A percentile compares a stretch with the other conserved stretches of the same genome.
Conservation (phyloP, 2,888 invertebrate species). For the Sarcophaga caerulescens region DNA sequence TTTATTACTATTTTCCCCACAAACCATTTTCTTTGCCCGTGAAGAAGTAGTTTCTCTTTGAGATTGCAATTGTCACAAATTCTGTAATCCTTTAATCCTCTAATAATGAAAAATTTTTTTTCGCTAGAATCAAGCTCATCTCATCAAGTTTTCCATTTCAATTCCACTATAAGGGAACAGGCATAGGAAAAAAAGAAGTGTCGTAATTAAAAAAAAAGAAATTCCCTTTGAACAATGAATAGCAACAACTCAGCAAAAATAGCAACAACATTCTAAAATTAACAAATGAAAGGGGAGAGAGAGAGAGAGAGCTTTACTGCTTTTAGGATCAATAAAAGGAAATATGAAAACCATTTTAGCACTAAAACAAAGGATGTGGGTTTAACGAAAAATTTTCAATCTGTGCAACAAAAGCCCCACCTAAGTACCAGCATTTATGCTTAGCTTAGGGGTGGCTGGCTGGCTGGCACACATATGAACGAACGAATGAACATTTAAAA, state of each 20-base stretch:
- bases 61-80: constrained; percentile 18
- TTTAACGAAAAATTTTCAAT: background rate
- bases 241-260: background rate
- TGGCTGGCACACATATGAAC: background rate
- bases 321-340: constrained; percentile 8
- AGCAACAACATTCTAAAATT: constrained; percentile 26
- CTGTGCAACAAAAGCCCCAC: background rate
- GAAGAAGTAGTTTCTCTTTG: background rate
- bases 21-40: too few species aligned
- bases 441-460: background rate
- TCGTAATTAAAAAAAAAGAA: background rate
- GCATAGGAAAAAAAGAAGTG: background rate
- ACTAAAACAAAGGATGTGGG: constrained; percentile 12
- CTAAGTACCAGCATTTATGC: background rate
- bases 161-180: background rate
- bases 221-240: background rate
- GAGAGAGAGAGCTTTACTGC: background rate
- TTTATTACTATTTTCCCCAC: background rate
- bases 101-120: constrained; percentile 29
- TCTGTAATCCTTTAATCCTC: constrained; percentile 26
- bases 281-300: background rate
- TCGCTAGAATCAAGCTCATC: background rate
- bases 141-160: constrained; percentile 2
- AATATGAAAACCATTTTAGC: background rate
- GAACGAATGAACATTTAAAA: too few species aligned